Evolutionary conservation across 2,888 invertebrate species (phyloP).

Genomic region (Cetonia aurata): DNA sequence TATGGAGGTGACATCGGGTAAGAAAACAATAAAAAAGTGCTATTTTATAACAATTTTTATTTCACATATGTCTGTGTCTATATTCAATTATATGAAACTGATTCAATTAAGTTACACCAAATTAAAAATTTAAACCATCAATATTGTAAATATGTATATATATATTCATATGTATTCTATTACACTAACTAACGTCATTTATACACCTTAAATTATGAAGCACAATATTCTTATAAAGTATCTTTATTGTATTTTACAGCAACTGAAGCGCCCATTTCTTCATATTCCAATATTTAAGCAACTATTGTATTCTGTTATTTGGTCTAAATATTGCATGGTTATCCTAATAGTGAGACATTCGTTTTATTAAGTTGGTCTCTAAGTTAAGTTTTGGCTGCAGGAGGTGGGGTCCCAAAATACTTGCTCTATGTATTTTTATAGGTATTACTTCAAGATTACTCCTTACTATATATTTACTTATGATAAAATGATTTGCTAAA

Average conservation of each 20-base stretch:
- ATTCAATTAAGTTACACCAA: constrained; percentile 28
- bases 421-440: constrained; percentile 18
- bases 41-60: constrained; percentile 52
- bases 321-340: constrained; percentile 30
- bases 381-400: not conserved
- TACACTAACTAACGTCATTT: constrained; percentile 35
- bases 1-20: too few species aligned
- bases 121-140: constrained; percentile 6
- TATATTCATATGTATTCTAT: too few species aligned
- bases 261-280: constrained; percentile 37
- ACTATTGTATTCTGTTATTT: constrained; percentile 42
- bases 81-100: constrained; percentile 47
- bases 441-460: too few species aligned
- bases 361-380: constrained; percentile 8
- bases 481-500: constrained; percentile 36
- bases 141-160: constrained; percentile 1
- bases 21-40: not conserved
- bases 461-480: constrained; percentile 33
- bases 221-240: constrained; percentile 43
- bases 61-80: constrained; percentile 47
- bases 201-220: constrained; percentile 40
- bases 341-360: constrained; percentile 17
- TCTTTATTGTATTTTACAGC: constrained; percentile 46
- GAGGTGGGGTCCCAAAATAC: too few species aligned
- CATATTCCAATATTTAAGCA: constrained; percentile 32